Evolutionary conservation across 1,140 invertebrate genomes (phyloP).

Genomic region (Macrobrachium rosenbergii): DNA sequence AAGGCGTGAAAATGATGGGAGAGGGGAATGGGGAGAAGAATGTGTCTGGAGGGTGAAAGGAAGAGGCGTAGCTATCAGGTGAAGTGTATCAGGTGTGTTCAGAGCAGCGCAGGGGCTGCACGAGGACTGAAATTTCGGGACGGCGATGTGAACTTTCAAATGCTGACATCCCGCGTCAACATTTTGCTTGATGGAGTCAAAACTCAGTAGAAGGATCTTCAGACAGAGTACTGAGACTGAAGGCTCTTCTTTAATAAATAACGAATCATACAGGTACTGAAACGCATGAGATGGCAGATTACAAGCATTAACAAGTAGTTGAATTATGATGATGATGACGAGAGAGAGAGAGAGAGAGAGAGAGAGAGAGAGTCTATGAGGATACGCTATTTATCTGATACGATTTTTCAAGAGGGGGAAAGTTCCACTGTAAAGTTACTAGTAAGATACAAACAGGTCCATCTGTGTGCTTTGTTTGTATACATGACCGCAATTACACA

Average conservation of each 20-base stretch:
- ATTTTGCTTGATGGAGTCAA: no score
- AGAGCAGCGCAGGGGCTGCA: no score
- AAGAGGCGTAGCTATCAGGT: not conserved
- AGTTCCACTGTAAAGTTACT: no score
- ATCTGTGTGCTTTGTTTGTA: no score
- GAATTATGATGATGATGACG: not conserved
- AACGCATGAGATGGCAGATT: not conserved
- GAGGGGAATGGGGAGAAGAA: not conserved
- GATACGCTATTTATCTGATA: not conserved
- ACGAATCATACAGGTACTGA: not conserved
- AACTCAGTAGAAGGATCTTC: no score
- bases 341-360: slow-evolving; percentile 17
- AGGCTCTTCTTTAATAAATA: not conserved
- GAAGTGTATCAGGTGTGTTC: not conserved
- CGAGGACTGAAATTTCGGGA: no score
- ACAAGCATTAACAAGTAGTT: slow-evolving; percentile 16
- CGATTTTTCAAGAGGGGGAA: not conserved
- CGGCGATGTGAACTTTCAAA: no score
- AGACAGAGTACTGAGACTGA: no score
- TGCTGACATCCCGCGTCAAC: no score
- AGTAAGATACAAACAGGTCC: no score
- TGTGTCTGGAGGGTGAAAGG: not conserved
- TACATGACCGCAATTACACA: no score
- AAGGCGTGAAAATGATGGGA: not conserved
- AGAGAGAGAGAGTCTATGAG: not conserved